A percentile compares a stretch with the other conserved stretches of the same genome.
These are phyloP conservation scores for Coregonus sp. DNA, from an alignment of 2,797 vertebrate genomes.

Conservation along the genomic window DNA sequence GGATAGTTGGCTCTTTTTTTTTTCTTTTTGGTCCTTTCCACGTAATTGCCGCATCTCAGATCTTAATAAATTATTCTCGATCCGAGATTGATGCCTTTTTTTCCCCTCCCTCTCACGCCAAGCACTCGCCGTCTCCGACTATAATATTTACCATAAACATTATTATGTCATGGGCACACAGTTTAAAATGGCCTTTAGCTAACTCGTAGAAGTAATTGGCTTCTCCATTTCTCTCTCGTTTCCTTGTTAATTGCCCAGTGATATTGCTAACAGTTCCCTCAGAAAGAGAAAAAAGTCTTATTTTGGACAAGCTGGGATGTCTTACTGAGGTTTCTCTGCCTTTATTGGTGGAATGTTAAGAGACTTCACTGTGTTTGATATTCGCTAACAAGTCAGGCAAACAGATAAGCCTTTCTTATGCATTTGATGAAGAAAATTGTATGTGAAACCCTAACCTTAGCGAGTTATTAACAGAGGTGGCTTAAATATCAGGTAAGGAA, in stretches of 20 bases:
- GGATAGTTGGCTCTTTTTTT: conserved; percentile 87
- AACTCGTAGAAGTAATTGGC: conserved; percentile 86
- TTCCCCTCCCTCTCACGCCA: conserved; percentile 75
- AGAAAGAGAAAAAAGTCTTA: conserved; percentile 70
- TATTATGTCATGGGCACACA: conserved; percentile 90
- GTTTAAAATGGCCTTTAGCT: conserved; percentile 91
- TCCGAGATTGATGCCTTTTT: conserved; percentile 83
- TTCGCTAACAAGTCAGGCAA: conserved; percentile 62
- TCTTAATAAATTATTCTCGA: conserved; percentile 90
- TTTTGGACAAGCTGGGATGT: conserved; percentile 70
- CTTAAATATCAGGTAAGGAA: conserved; percentile 63
- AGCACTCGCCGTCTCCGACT: conserved; percentile 80
- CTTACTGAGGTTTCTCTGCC: conserved; percentile 66
- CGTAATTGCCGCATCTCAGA: conserved; percentile 85
- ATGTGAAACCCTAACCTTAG: conserved; percentile 56
- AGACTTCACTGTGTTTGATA: conserved; percentile 68
- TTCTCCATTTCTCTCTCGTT: conserved; percentile 84
- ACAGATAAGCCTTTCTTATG: conserved; percentile 58
- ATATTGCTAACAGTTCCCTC: conserved; percentile 80
- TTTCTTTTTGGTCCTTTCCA: conserved; percentile 86
- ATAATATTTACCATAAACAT: conserved; percentile 92
- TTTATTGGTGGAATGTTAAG: conserved; percentile 61
- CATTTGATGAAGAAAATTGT: conserved; percentile 72
- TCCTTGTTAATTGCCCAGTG: conserved; percentile 82
- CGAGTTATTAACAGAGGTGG: conserved; percentile 50